Evolutionary conservation across 2,797 vertebrate species (phyloP), one percentile per base, ranked within the genome.

Genomic region (Crocidura indochinensis): DNA sequence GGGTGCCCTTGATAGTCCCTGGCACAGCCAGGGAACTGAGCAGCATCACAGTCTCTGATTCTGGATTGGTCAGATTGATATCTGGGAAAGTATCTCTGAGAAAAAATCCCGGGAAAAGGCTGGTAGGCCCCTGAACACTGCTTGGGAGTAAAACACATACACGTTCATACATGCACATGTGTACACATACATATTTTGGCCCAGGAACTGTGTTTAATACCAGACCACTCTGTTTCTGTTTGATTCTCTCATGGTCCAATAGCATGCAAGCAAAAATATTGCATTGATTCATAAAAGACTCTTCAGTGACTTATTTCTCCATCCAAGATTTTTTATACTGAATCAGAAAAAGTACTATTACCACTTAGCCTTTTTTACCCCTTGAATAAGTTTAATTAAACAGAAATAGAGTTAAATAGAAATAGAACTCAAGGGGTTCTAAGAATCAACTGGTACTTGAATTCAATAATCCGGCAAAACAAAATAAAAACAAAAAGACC

Each of bases 281-380:
- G 14, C 91, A 56, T 56, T 85, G 20, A 90, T 49, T 92, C 53
- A 44, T 69, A 26, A 89, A 80, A 62, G 15, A 85, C 77, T 85
- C 85, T 84, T 74, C 79, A 85, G 56, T 88, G 67, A 90, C 62
- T 92, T 38, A 65, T 53, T 90, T 85, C 87, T 90, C 90, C 62
- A n/a, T 87, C 74, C 24, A 67, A 79, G 60, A 81, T 76, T 87
- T 91, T 78, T 68, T 84, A 26, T 75, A 67, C 0, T 78, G 56
- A 90, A 88, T 71, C 31, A 91, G 71, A 10, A 90, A 91, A 79
- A 20, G 46, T 80, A 2, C 29, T 90, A 74, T 77, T 69, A 31
- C 76, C 87, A 73, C 2, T 92, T 60, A 60, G 38, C 27, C 26
- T 67, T 6, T 75, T 91, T 87, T 47, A 10, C 77, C 19, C 65